These are phyloP conservation scores for Palloptera scutellata DNA, from an alignment of 2,888 invertebrate genomes.

Conservation along the genomic window DNA sequence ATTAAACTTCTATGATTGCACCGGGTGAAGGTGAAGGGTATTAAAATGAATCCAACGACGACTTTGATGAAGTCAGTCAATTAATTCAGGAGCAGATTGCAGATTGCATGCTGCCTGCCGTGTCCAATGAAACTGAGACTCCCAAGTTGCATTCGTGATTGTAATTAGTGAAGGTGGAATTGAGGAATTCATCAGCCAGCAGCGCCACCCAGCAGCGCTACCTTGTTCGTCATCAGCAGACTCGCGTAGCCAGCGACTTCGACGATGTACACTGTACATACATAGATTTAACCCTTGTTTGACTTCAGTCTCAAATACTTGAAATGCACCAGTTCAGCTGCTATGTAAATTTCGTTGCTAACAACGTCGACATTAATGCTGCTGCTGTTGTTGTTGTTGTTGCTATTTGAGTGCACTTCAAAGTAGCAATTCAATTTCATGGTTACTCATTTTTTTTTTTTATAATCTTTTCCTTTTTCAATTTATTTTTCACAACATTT, in stretches of 20 bases:
- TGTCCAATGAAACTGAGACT: neutral
- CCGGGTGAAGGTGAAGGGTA: no score
- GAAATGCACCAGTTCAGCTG: slow-evolving; percentile 44
- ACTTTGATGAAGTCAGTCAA: no score
- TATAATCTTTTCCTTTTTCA: neutral
- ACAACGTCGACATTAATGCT: neutral
- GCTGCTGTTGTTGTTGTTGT: slow-evolving; percentile 6
- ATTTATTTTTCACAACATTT: slow-evolving; percentile 41
- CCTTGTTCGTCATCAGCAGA: neutral
- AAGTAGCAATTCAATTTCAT: slow-evolving; percentile 59
- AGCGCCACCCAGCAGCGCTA: no score
- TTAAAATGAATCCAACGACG: no score
- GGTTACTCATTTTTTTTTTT: slow-evolving; percentile 51
- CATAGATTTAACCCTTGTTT: neutral
- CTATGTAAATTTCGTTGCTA: neutral
- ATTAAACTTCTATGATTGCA: no score
- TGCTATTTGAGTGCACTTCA: slow-evolving; percentile 50
- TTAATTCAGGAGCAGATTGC: no score
- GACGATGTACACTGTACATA: neutral
- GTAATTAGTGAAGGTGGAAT: slow-evolving; percentile 20
- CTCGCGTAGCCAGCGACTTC: neutral
- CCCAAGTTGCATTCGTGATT: slow-evolving; percentile 24
- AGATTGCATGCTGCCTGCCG: neutral
- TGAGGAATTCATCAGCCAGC: neutral
- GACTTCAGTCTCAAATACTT: neutral